These are phyloP conservation scores for Hydriomena furcata DNA, from an alignment of 2,888 invertebrate species.

Conservation along the genomic window DNA sequence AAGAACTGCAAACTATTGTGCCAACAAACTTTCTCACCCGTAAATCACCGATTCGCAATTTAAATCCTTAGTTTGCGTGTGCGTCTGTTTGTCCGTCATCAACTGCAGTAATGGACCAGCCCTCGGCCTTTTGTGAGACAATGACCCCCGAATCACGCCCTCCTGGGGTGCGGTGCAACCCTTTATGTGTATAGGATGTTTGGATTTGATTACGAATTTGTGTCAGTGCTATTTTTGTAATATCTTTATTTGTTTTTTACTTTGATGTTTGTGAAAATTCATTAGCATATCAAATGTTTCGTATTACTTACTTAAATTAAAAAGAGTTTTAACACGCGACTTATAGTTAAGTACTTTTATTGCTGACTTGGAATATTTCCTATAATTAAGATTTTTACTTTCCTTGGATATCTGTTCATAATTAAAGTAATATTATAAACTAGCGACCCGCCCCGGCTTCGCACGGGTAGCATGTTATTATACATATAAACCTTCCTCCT, in stretches of 20 bases:
- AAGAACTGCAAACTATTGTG: not conserved
- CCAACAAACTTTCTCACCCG: conserved; percentile 30
- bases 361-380: too few species aligned
- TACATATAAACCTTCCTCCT: too few species aligned
- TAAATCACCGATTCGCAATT: conserved; percentile 30
- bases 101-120: conserved; percentile 29
- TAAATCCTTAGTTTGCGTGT: conserved; percentile 30
- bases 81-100: conserved; percentile 35
- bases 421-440: too few species aligned
- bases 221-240: conserved; percentile 32
- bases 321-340: too few species aligned
- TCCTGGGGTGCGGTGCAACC: conserved; percentile 31
- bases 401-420: too few species aligned
- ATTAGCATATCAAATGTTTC: conserved; percentile 1
- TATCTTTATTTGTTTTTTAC: conserved; percentile 27
- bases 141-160: conserved; percentile 46
- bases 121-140: conserved; percentile 33
- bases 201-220: conserved; percentile 41
- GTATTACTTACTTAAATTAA: too few species aligned
- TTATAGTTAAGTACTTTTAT: too few species aligned
- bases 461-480: too few species aligned
- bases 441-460: too few species aligned
- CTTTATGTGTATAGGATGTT: conserved; percentile 40
- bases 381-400: too few species aligned
- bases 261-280: conserved; percentile 18